These are phyloP conservation scores for Xestia rhomboidea DNA, from an alignment of 2,888 invertebrate species.

Conservation along the genomic window DNA sequence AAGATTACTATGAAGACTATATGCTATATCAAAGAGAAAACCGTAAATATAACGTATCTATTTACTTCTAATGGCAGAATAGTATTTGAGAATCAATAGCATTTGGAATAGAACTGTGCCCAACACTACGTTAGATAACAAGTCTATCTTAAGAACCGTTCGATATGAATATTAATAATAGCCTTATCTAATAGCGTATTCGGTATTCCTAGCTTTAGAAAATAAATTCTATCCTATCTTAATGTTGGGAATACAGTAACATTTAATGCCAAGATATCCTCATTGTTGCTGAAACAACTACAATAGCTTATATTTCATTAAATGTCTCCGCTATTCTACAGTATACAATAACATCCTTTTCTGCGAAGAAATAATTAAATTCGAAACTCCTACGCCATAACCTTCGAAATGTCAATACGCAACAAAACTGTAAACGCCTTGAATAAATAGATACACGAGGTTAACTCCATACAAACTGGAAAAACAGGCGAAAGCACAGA, in stretches of 20 bases:
- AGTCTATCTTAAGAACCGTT: background rate
- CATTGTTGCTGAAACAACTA: constrained; percentile 36
- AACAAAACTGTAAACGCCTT: constrained; percentile 36
- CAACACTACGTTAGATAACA: constrained; percentile 4
- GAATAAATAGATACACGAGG: background rate
- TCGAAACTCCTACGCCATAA: constrained; percentile 47
- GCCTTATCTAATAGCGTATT: constrained; percentile 5
- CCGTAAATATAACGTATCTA: background rate
- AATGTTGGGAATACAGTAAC: constrained; percentile 37
- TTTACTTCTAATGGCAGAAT: background rate
- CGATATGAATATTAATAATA: constrained; percentile 39
- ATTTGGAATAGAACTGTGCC: constrained; percentile 1
- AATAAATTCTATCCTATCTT: constrained; percentile 46
- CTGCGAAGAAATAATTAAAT: constrained; percentile 39
- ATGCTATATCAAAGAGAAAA: background rate
- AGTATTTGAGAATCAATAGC: background rate
- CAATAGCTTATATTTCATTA: constrained; percentile 47
- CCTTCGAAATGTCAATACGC: constrained; percentile 57
- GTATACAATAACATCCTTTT: constrained; percentile 48
- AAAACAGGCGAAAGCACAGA: background rate
- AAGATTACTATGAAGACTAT: too few species aligned
- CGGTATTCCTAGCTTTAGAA: constrained; percentile 17
- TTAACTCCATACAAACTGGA: background rate
- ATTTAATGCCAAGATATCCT: constrained; percentile 40
- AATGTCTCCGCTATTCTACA: constrained; percentile 47